Evolutionary conservation across 2,113 vertebrate genomes (phyloP), one percentile per base, ranked within the genome.

Genomic region (Oreotrochilus melanogaster): DNA sequence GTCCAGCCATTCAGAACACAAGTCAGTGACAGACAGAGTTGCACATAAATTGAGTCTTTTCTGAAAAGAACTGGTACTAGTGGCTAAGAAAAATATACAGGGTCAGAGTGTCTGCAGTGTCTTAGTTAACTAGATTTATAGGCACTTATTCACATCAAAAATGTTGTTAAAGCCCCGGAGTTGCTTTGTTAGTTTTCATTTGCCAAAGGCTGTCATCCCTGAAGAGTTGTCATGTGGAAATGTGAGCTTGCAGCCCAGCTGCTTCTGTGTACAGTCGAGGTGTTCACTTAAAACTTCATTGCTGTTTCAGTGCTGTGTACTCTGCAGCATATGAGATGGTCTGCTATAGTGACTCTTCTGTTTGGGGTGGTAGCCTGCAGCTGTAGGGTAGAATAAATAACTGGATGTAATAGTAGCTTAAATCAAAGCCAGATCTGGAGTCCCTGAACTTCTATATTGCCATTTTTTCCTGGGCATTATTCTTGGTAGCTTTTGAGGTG

Each of bases 61-160:
- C 71, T 76, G 64, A 85, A 79, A 71, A 72, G 50, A 43, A 16
- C 84, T 62, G 42, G 45, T 83, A 18, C 45, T 79, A 33, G 47
- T 10, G 28, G 58, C 62, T 86, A 48, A 88, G 84, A 87, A 85
- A 88, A 93, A 79, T 11, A 25, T 37, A 12, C 61, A 28, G 14
- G 84, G 48, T 70, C 71, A 58, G 62, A 85, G 51, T 2, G 1
- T 70, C 72, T 89, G 45, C 54, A 61, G 39, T 91, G 73, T 93
- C 76, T 89, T 78, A 61, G 64, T 70, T 93, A 85, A 75, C 67
- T 94, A 82, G 72, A 90, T 96, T 93, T 94, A 82, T 79, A 86
- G 70, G 74, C 57, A 47, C 50, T 86, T 78, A 86, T 39, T 92
- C 43, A 28, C 74, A 85, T 61, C 66, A 84, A 70, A 93, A 91